A percentile compares a stretch with the other conserved stretches of the same genome.
Evolutionary conservation across 2,113 vertebrate species (phyloP).

Genomic region (Leucosticte australis): DNA sequence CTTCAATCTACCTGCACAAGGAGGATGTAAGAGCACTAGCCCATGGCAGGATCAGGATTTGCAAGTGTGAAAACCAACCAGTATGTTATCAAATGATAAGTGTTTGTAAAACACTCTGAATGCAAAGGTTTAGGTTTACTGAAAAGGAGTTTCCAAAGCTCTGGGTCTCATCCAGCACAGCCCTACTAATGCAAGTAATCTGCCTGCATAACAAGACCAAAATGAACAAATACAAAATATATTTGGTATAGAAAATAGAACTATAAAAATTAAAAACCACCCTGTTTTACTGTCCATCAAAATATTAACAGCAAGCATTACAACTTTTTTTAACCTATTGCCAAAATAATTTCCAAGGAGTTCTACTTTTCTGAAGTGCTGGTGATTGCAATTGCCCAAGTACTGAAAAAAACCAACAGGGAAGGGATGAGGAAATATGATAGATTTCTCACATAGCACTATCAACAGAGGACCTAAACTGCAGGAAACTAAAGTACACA

Average conservation of each 20-base stretch:
- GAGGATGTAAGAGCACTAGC: not conserved
- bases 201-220: not conserved
- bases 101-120: slow-evolving; percentile 18
- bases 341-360: slow-evolving; percentile 17
- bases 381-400: slow-evolving; percentile 66
- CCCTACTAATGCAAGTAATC: not conserved
- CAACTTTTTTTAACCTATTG: slow-evolving; percentile 53
- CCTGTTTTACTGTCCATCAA: slow-evolving; percentile 69
- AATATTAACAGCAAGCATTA: slow-evolving; percentile 66
- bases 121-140: not conserved
- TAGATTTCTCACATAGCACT: slow-evolving; percentile 1
- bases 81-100: not conserved
- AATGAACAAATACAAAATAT: slow-evolving; percentile 63
- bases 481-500: not conserved
- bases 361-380: slow-evolving; percentile 66
- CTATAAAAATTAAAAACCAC: slow-evolving; percentile 75
- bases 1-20: not conserved
- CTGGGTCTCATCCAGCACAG: not conserved
- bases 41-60: not conserved
- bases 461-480: not conserved
- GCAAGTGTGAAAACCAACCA: not conserved
- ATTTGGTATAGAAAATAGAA: slow-evolving; percentile 71
- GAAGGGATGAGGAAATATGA: not conserved
- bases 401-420: not conserved
- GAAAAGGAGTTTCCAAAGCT: slow-evolving; percentile 41